Conservation (phyloP, 2,113 vertebrate genomes). For the Forbesichthys agassizii region DNA sequence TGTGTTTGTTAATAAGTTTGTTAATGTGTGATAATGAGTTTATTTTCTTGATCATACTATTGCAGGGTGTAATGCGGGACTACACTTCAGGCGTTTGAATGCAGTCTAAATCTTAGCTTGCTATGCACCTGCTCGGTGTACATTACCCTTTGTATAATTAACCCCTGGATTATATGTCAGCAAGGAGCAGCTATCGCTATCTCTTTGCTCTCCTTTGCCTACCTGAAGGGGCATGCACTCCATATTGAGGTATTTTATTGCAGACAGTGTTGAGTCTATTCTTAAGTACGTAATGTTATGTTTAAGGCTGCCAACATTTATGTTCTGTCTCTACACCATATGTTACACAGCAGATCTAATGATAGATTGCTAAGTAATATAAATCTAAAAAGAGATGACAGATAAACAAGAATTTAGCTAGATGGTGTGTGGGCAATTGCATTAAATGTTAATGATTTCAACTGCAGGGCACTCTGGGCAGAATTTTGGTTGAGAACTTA, state of each 20-base stretch:
- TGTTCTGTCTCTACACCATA: not conserved
- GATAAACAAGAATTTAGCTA: too few species aligned
- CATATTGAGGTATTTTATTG: slow-evolving; percentile 37
- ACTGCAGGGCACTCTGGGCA: not conserved
- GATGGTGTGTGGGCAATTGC: slow-evolving; percentile 1
- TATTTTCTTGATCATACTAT: slow-evolving; percentile 1
- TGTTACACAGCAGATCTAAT: not conserved
- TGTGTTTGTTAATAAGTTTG: not conserved
- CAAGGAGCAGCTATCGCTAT: slow-evolving; percentile 25
- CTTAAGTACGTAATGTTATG: not conserved
- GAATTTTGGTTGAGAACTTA: slow-evolving; percentile 24
- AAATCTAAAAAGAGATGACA: too few species aligned
- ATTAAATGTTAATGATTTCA: not conserved
- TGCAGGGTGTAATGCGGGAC: slow-evolving; percentile 5
- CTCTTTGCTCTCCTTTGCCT: slow-evolving; percentile 7
- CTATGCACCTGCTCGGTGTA: slow-evolving; percentile 52
- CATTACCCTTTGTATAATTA: slow-evolving; percentile 50
- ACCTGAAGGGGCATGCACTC: slow-evolving; percentile 17
- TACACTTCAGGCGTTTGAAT: slow-evolving; percentile 19
- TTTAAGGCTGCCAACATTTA: slow-evolving; percentile 1
- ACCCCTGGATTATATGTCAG: slow-evolving; percentile 50
- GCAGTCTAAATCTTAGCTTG: slow-evolving; percentile 2
- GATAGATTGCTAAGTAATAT: not conserved
- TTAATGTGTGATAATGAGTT: not conserved
- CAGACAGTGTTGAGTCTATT: not conserved